Conservation (phyloP, 2,113 vertebrate genomes). For the Nymphicus hollandicus region DNA sequence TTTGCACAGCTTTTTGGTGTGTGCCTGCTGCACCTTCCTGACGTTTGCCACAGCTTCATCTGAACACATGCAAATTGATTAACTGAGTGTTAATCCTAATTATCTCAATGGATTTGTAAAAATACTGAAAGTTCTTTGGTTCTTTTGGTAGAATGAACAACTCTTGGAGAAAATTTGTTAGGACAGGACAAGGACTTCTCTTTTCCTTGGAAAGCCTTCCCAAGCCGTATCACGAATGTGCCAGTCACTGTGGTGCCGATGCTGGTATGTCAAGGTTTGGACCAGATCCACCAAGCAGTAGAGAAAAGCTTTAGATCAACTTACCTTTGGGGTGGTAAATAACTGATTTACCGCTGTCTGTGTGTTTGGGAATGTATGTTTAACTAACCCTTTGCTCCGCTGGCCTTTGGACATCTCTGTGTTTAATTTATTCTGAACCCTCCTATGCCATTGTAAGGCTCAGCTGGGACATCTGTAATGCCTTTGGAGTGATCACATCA, state of each 20-base stretch:
- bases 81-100: not conserved
- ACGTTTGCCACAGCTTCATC: not conserved
- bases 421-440: not conserved
- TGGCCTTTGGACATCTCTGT: not conserved
- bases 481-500: not conserved
- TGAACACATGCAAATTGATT: too few species aligned
- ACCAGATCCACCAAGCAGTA: not conserved
- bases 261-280: not conserved
- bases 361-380: not conserved
- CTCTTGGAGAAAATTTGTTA: not conserved
- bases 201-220: not conserved
- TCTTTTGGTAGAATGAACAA: not conserved
- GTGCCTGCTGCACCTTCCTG: not conserved
- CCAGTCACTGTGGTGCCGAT: accelerated
- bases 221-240: not conserved
- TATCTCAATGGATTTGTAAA: not conserved
- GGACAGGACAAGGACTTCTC: not conserved
- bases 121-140: not conserved
- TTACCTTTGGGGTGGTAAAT: not conserved
- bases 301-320: not conserved
- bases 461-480: not conserved
- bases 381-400: not conserved
- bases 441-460: not conserved
- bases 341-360: not conserved
- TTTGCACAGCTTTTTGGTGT: not conserved